Evolutionary conservation across 2,888 invertebrate genomes (phyloP).

Genomic region (Melinaea marsaeus): DNA sequence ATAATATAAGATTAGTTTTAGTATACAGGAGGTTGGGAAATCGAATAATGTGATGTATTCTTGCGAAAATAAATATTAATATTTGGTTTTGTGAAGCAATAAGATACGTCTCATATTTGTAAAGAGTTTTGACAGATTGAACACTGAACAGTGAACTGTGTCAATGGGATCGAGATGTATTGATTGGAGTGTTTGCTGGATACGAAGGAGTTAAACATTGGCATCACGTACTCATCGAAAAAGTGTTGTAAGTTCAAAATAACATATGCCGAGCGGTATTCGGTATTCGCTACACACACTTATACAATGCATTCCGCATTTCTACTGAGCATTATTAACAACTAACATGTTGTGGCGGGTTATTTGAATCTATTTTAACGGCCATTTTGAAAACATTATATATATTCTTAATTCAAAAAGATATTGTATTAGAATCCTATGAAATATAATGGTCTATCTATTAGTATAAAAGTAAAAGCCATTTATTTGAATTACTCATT

Average conservation of each 20-base stretch:
- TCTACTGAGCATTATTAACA: constrained; percentile 73
- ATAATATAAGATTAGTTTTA: too few relatives aligned
- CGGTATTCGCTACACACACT: constrained; percentile 70
- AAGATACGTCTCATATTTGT: constrained; percentile 6
- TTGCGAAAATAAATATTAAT: constrained; percentile 40
- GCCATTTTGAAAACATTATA: too few relatives aligned
- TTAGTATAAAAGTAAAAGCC: too few relatives aligned
- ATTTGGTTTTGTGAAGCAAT: constrained; percentile 31
- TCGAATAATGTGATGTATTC: constrained; percentile 38
- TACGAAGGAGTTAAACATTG: constrained; percentile 55
- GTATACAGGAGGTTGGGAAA: constrained; percentile 36
- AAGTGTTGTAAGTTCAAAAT: constrained; percentile 74
- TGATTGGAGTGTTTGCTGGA: neutral
- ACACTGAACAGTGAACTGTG: neutral
- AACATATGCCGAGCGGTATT: constrained; percentile 69
- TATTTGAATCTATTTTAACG: neutral
- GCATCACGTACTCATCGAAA: constrained; percentile 71
- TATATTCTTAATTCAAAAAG: too few relatives aligned
- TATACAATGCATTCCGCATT: constrained; percentile 78
- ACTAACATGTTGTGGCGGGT: constrained; percentile 54
- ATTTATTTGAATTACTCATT: neutral
- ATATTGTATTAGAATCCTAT: too few relatives aligned
- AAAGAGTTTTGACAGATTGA: neutral
- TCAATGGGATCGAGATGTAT: neutral
- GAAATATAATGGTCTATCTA: too few relatives aligned